These are phyloP conservation scores for Myotis pilosus DNA, from an alignment of 2,797 vertebrate species.

Conservation along the genomic window DNA sequence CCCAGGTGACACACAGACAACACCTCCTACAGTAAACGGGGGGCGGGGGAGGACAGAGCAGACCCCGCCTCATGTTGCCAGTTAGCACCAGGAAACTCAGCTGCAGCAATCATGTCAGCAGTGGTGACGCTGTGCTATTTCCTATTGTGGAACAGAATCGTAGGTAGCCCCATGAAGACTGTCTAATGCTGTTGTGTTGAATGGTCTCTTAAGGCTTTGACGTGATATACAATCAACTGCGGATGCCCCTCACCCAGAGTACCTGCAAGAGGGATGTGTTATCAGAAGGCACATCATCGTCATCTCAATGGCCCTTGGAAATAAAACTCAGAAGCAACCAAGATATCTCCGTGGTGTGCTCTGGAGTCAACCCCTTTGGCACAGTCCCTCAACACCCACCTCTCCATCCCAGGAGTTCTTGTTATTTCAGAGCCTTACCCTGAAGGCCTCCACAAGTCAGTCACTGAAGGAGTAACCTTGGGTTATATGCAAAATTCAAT, in stretches of 20 bases:
- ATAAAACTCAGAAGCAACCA: neutral
- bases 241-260: neutral
- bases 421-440: neutral
- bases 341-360: fast-evolving
- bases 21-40: no score
- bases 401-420: neutral
- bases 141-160: neutral
- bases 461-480: neutral
- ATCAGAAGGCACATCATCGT: fast-evolving
- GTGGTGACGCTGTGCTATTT: fast-evolving
- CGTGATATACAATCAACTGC: fast-evolving
- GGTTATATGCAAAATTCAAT: neutral
- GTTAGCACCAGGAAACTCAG: neutral
- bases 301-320: neutral
- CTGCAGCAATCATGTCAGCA: neutral
- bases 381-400: fast-evolving
- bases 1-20: fast-evolving
- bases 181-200: fast-evolving
- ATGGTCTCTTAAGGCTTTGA: neutral
- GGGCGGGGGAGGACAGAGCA: fast-evolving
- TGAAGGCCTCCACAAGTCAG: neutral
- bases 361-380: neutral
- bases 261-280: neutral
- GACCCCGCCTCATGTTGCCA: fast-evolving
- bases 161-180: no score